phyloP scores from a whole-genome alignment of 1,140 invertebrate species.

The Drosophila trapezifrons region DNA sequence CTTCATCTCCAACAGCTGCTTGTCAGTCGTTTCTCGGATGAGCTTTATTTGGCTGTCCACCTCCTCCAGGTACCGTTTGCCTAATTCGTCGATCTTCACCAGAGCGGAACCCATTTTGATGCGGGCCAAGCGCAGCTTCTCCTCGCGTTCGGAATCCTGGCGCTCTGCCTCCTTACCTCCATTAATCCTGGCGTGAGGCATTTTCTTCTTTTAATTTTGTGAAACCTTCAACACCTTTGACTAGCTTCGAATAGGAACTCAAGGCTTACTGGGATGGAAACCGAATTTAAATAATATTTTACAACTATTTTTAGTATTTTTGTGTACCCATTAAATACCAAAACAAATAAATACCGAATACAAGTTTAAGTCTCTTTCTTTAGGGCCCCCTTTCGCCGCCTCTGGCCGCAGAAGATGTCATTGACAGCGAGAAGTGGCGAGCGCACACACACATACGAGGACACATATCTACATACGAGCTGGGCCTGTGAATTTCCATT shows the following conservation, averaged over 20 bases:
- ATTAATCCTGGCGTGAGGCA: slow-evolving; percentile 59
- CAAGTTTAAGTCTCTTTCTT: no score
- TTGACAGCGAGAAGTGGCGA: no score
- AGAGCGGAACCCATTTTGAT: slow-evolving; percentile 48
- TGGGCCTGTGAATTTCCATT: slow-evolving; percentile 25
- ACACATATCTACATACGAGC: background rate
- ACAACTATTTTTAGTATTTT: background rate
- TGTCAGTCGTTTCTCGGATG: slow-evolving; percentile 18
- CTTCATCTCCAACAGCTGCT: slow-evolving; percentile 57
- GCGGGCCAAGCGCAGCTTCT: slow-evolving; percentile 48
- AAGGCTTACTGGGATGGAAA: background rate
- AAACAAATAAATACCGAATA: no score
- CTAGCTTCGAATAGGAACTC: no score
- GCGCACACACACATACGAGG: background rate
- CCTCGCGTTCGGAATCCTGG: slow-evolving; percentile 38
- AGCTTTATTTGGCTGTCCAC: slow-evolving; percentile 46
- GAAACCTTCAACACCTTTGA: background rate
- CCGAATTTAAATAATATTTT: background rate
- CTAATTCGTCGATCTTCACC: slow-evolving; percentile 50
- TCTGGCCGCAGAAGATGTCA: background rate
- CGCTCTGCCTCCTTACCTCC: slow-evolving; percentile 34
- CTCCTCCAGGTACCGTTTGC: slow-evolving; percentile 12
- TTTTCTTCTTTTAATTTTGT: slow-evolving; percentile 10
- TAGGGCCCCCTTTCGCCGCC: slow-evolving; percentile 1
- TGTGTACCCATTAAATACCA: no score